These are phyloP conservation scores for Petroica traversi DNA, from an alignment of 2,113 vertebrate genomes.

Conservation along the genomic window DNA sequence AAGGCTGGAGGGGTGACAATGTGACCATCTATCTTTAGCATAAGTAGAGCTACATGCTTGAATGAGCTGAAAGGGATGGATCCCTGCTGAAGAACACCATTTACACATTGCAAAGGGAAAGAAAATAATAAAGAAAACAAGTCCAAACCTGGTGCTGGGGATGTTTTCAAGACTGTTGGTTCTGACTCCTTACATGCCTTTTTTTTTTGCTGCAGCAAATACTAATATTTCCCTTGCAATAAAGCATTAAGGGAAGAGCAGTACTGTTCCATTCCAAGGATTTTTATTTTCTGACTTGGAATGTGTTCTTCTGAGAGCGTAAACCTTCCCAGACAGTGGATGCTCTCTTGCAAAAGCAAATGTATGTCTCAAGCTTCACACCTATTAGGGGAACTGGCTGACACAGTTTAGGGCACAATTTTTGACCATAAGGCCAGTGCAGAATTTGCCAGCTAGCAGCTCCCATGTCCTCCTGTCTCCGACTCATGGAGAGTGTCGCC, in stretches of 20 bases:
- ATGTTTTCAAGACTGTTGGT: background rate
- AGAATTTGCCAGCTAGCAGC: background rate
- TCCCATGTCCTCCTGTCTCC: background rate
- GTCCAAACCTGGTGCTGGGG: background rate
- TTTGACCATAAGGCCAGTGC: background rate
- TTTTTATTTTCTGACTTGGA: background rate
- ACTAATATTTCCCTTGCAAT: background rate
- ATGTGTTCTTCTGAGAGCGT: background rate
- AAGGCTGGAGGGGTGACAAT: background rate
- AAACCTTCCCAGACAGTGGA: background rate
- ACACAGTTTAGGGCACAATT: background rate
- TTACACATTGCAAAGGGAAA: background rate
- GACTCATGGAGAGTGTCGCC: background rate
- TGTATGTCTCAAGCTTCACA: background rate
- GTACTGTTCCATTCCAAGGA: background rate
- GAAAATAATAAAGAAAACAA: background rate
- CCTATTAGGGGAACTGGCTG: background rate
- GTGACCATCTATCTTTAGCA: background rate
- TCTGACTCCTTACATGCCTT: background rate
- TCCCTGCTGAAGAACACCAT: background rate
- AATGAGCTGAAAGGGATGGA: background rate
- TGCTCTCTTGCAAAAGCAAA: background rate
- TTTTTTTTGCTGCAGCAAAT: background rate
- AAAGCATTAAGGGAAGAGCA: background rate
- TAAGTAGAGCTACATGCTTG: background rate